phyloP scores from a whole-genome alignment of 2,888 invertebrate genomes.

The Ophion ellenae region DNA sequence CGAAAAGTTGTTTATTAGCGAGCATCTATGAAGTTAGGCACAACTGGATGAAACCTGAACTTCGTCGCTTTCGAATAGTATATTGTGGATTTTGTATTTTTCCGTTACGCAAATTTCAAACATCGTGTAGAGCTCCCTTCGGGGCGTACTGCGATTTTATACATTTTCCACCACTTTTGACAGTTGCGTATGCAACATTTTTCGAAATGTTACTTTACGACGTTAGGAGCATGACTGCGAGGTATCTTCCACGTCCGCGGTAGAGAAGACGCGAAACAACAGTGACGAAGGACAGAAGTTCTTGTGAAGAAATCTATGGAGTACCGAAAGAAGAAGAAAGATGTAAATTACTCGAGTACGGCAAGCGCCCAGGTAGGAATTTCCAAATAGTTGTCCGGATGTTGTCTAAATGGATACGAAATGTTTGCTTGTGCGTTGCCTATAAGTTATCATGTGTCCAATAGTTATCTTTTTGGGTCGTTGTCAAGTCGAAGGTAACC shows the following conservation, averaged over 20 bases:
- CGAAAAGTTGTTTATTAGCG: background rate
- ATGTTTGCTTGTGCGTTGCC: too few relatives aligned
- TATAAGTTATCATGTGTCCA: too few relatives aligned
- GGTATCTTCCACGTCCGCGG: background rate
- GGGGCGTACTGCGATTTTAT: background rate
- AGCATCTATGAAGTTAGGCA: background rate
- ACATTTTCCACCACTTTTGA: background rate
- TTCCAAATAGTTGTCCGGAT: too few relatives aligned
- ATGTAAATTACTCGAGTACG: background rate
- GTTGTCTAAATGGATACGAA: too few relatives aligned
- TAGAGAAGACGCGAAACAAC: background rate
- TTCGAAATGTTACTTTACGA: constrained; percentile 5
- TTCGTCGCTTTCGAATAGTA: background rate
- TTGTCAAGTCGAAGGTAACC: too few relatives aligned
- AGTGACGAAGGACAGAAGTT: background rate
- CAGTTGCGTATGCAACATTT: background rate
- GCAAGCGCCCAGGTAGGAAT: background rate
- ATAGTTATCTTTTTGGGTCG: too few relatives aligned
- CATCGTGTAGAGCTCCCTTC: background rate
- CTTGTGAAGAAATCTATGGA: constrained; percentile 28
- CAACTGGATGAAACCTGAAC: background rate
- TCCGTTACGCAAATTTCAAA: background rate
- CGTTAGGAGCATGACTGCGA: background rate
- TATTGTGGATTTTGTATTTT: background rate
- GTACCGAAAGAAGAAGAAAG: constrained; percentile 1